These are phyloP conservation scores for Pyrochroa serraticornis DNA, from an alignment of 2,888 invertebrate genomes.

Conservation along the genomic window DNA sequence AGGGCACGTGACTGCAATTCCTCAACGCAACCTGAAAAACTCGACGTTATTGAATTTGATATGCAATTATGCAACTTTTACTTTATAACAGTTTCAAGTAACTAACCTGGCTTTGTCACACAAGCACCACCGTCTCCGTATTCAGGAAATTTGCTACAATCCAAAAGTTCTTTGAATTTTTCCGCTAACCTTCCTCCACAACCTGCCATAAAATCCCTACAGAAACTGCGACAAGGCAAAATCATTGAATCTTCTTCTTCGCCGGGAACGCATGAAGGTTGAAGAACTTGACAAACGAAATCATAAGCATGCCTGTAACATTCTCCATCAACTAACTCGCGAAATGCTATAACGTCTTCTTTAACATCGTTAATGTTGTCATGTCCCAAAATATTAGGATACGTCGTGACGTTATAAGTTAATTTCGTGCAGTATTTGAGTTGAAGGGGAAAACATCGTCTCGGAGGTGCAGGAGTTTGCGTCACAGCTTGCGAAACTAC, in stretches of 20 bases:
- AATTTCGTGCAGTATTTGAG: constrained; percentile 73
- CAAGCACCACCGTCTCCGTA: constrained; percentile 77
- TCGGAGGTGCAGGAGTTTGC: constrained; percentile 65
- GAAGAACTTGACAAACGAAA: constrained; percentile 85
- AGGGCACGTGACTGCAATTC: constrained; percentile 76
- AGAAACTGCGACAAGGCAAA: constrained; percentile 82
- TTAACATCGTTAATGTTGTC: constrained; percentile 66
- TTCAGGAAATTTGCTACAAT: constrained; percentile 81
- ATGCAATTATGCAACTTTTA: constrained; percentile 2
- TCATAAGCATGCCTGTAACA: constrained; percentile 88
- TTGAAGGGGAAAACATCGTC: constrained; percentile 72
- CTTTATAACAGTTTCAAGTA: background rate
- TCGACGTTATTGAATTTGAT: constrained; percentile 4
- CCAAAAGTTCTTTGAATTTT: constrained; percentile 72
- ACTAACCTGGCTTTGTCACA: constrained; percentile 74
- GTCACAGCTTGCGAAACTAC: constrained; percentile 58
- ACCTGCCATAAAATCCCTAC: constrained; percentile 81
- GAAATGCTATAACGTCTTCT: constrained; percentile 79
- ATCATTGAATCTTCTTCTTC: constrained; percentile 63
- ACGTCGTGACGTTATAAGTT: constrained; percentile 80
- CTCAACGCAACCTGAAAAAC: constrained; percentile 70
- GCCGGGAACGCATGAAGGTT: constrained; percentile 72
- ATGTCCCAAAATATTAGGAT: constrained; percentile 81
- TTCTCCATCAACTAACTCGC: constrained; percentile 88
- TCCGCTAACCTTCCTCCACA: constrained; percentile 79